Evolutionary conservation across 2,113 vertebrate genomes (phyloP), one percentile per base, ranked within the genome.

Genomic region (Bos javanicus): DNA sequence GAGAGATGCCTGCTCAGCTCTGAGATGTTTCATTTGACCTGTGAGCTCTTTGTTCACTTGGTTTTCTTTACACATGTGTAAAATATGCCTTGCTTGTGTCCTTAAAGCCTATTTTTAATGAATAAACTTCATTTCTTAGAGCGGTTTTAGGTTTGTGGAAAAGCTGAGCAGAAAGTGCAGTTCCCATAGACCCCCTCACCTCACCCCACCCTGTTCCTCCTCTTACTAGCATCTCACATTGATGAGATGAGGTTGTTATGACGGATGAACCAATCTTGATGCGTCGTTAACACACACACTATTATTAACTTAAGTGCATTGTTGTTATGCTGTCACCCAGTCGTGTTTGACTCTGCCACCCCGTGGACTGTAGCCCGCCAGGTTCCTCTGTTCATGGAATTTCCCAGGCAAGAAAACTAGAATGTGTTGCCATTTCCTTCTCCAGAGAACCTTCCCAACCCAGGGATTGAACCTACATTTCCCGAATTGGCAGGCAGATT

Each of bases 201-300:
- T 23, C 7, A 67, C 3, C 36, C 12, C 33, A 10, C 21, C 33
- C 60, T 15, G 13, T 26, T 52, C 14, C 86, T 23, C 9, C 13
- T 26, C 54, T 59, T 30, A 17, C 6, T 11, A 60, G 23, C 26
- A 23, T 36, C 62, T 52, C 15, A 7, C 21, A 10, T 48, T n/a
- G 28, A 30, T 36, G 17, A 26, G 8, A 60, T 21, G 56, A 11
- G 13, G 30, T 80, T 30, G 12, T 50, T 56, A 21, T 2, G 46
- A 64, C 0, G 1, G 50, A 23, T 15, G 62, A 60, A 14, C 16
- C 7, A 12, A 6, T 56, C 30, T 25, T 3, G 52, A 3, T 10
- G 0, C 46, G 4, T 3, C 14, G 0, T 26, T n/a, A 13, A 15
- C 28, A 30, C 1, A 4, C 1, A 21, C 30, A 39, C 8, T 54